Conservation (phyloP, 2,797 vertebrate genomes). For the Coregonus sp. region DNA sequence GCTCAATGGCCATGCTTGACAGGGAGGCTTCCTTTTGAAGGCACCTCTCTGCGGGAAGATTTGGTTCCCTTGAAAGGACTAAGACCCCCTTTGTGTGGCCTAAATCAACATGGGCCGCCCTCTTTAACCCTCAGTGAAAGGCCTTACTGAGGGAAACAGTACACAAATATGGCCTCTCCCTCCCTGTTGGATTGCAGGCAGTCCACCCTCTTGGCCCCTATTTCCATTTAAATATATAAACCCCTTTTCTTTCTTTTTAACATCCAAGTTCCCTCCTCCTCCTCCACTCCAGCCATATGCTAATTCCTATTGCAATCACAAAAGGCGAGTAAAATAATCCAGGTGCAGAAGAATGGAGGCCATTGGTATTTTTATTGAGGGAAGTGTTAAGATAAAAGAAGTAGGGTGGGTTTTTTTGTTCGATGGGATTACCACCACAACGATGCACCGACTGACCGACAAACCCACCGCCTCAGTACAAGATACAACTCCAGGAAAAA, state of each 20-base stretch:
- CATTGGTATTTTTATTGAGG: constrained; percentile 77
- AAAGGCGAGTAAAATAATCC: constrained; percentile 81
- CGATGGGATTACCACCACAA: constrained; percentile 78
- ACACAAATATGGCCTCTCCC: constrained; percentile 88
- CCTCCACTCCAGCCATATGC: constrained; percentile 85
- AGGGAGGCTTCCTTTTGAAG: constrained; percentile 85
- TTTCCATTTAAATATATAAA: constrained; percentile 88
- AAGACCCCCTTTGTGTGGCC: constrained; percentile 89
- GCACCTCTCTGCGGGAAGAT: constrained; percentile 85
- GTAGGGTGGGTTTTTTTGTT: constrained; percentile 75
- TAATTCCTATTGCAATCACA: constrained; percentile 82
- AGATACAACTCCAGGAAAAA: constrained; percentile 63
- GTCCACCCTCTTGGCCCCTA: constrained; percentile 87
- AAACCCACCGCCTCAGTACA: constrained; percentile 51
- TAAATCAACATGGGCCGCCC: constrained; percentile 93
- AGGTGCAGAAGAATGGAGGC: constrained; percentile 79
- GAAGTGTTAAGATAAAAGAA: constrained; percentile 61
- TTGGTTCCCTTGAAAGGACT: constrained; percentile 96
- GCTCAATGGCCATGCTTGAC: constrained; percentile 86
- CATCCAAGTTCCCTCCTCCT: constrained; percentile 63
- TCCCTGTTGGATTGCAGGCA: constrained; percentile 74
- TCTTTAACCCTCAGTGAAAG: constrained; percentile 71
- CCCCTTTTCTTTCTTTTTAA: constrained; percentile 81
- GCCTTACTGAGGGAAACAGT: constrained; percentile 79
- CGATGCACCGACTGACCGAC: constrained; percentile 45